Percentiles rank a stretch among this genome's conserved stretches.
These are phyloP conservation scores for Atherinomorus stipes DNA, from an alignment of 2,113 vertebrate species.

Conservation along the genomic window DNA sequence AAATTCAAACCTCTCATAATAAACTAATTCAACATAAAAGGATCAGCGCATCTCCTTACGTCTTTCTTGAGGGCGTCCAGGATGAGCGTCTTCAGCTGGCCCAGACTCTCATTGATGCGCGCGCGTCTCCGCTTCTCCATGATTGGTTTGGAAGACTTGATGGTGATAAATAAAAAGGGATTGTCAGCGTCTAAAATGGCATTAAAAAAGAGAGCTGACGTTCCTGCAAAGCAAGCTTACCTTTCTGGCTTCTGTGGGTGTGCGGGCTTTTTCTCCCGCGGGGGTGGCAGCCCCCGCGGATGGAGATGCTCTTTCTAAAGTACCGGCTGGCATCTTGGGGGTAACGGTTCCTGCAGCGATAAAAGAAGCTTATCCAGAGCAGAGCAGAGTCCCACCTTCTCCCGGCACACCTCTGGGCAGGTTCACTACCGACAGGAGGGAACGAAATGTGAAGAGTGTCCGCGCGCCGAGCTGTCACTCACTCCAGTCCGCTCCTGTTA, in stretches of 20 bases:
- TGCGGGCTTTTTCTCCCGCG: slow-evolving; percentile 87
- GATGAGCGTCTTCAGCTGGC: slow-evolving; percentile 91
- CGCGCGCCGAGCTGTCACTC: slow-evolving; percentile 5
- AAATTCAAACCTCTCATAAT: background rate
- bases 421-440: slow-evolving; percentile 4
- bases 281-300: slow-evolving; percentile 86
- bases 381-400: slow-evolving; percentile 25
- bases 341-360: background rate
- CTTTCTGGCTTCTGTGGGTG: slow-evolving; percentile 88
- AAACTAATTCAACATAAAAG: background rate
- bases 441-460: slow-evolving; percentile 9
- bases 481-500: slow-evolving; percentile 12
- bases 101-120: slow-evolving; percentile 91
- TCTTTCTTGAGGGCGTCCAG: slow-evolving; percentile 93
- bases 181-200: too few relatives aligned
- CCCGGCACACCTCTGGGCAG: slow-evolving; percentile 16
- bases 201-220: background rate
- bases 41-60: slow-evolving; percentile 79
- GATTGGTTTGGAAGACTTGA: slow-evolving; percentile 90
- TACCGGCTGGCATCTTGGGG: slow-evolving; percentile 89
- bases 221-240: slow-evolving; percentile 66
- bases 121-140: slow-evolving; percentile 93
- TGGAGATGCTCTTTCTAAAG: slow-evolving; percentile 86
- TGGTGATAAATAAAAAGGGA: background rate
- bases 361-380: background rate